Evolutionary conservation across 2,888 invertebrate genomes (phyloP).

Genomic region (Diaprepes abbreviatus): DNA sequence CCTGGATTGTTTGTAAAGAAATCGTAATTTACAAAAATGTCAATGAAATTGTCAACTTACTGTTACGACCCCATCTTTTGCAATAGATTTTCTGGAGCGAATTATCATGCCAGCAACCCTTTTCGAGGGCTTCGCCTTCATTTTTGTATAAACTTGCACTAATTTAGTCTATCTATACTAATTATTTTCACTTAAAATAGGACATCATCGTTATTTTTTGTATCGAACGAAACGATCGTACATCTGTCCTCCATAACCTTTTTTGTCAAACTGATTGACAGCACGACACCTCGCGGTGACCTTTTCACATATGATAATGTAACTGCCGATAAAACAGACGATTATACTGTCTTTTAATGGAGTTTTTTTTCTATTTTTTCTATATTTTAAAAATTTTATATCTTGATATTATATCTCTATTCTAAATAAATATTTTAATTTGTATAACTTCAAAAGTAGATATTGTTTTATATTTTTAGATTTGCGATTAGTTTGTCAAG

Average conservation of each 20-base stretch:
- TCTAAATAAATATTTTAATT: too few relatives aligned
- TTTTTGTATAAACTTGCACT: conserved; percentile 58
- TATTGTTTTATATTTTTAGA: too few relatives aligned
- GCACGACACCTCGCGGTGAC: not conserved
- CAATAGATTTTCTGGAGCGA: conserved; percentile 87
- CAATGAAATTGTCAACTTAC: conserved; percentile 69
- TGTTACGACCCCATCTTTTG: conserved; percentile 91
- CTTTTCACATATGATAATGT: too few relatives aligned
- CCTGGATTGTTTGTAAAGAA: conserved; percentile 31
- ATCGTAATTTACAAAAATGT: conserved; percentile 4
- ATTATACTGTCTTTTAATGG: too few relatives aligned
- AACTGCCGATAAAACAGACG: not conserved
- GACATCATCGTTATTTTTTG: conserved; percentile 51
- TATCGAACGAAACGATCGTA: conserved; percentile 49
- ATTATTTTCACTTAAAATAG: conserved; percentile 52
- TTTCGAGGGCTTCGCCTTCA: conserved; percentile 85
- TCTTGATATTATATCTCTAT: too few relatives aligned
- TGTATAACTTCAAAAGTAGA: too few relatives aligned
- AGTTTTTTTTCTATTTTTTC: too few relatives aligned
- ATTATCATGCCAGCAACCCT: conserved; percentile 90
- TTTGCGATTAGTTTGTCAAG: too few relatives aligned
- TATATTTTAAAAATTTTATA: too few relatives aligned
- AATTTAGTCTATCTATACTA: conserved; percentile 9
- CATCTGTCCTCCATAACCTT: conserved; percentile 52
- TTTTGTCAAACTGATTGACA: conserved; percentile 23